Base-by-base conservation (phyloP, 2,888 invertebrate species). In the Nemoura dubitans region DNA sequence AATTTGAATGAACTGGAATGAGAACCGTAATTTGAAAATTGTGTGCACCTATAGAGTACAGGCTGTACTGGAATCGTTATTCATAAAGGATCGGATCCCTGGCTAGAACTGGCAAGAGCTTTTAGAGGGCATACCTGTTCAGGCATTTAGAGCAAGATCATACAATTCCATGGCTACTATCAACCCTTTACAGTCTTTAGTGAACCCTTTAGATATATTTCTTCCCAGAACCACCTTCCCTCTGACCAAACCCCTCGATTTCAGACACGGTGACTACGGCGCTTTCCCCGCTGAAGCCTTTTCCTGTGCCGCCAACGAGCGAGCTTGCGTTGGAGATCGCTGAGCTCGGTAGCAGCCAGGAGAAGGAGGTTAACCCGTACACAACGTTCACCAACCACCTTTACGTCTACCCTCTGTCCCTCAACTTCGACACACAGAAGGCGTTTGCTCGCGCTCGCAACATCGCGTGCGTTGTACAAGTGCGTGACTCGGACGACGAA, bases 391-490 rank as follows among this genome's bases (percentile, higher is more conserved):
- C 95, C 30, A 99, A 99, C 92, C 96, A 98, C 91, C 93, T 99
- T 76, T 99, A 98, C 91, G 95, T 99, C 25, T 98, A 98, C 90
- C 99, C 99, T 0, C 92, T 96, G 89, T 93, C 93, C 86, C 92
- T 99, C 86, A 96, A 95, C 91, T 98, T 97, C 90, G 98, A 98
- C 91, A 95, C 96, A 85, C 98, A 98, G 92, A 98, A 98, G 91
- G 93, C 96, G 89, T 98, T 98, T 90, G 95, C 96, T 0, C 94
- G 98, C 90, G 99, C 99, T 0, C 94, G 99, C 90, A 99, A 99
- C 91, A 97, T 99, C 88, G 96, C 97, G 0, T 98, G 98, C 90
- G 94, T 96, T 42, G 94, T 99, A 21, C 98, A 99, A 91, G 92
- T 99, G 87, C 94, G 97, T 88, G 97, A 98, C 89, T 94, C 94